Conservation (phyloP, 1,140 invertebrate genomes). For the Aleiodes sp. region DNA sequence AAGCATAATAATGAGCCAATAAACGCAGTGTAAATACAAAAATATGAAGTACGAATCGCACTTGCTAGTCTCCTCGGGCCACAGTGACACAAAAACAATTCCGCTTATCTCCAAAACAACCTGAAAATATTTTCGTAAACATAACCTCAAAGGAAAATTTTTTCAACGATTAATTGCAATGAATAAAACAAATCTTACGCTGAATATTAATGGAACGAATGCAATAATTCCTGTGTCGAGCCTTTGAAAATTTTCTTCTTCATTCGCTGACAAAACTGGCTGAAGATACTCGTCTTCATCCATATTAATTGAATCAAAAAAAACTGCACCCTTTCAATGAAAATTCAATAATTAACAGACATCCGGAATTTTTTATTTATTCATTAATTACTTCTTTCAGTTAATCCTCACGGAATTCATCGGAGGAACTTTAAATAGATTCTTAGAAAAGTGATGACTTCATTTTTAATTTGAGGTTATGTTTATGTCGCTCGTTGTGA, state of each 20-base stretch:
- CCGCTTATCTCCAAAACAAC: slow-evolving; percentile 69
- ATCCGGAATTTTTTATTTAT: neutral
- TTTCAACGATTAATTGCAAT: neutral
- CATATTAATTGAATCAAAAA: slow-evolving; percentile 68
- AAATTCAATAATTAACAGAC: slow-evolving; percentile 5
- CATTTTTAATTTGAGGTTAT: slow-evolving; percentile 30
- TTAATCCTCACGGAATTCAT: neutral
- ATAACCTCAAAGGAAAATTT: neutral
- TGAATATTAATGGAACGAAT: slow-evolving; percentile 50
- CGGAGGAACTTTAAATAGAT: neutral
- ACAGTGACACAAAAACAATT: slow-evolving; percentile 67
- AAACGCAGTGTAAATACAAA: slow-evolving; percentile 71
- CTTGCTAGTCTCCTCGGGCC: slow-evolving; percentile 67
- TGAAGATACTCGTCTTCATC: slow-evolving; percentile 67
- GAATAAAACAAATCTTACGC: slow-evolving; percentile 49
- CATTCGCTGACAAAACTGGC: slow-evolving; percentile 63
- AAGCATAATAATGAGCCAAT: slow-evolving; percentile 72
- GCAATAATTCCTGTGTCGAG: slow-evolving; percentile 63
- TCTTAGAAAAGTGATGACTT: too few relatives aligned
- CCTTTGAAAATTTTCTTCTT: slow-evolving; percentile 65
- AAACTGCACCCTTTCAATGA: slow-evolving; percentile 64
- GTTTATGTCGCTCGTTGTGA: slow-evolving; percentile 25
- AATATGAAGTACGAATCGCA: slow-evolving; percentile 75
- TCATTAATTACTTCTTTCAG: neutral
- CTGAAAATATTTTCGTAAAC: slow-evolving; percentile 55